These are phyloP conservation scores for Rhinolophus ferrumequinum DNA, from an alignment of 2,113 vertebrate species.

Conservation along the genomic window DNA sequence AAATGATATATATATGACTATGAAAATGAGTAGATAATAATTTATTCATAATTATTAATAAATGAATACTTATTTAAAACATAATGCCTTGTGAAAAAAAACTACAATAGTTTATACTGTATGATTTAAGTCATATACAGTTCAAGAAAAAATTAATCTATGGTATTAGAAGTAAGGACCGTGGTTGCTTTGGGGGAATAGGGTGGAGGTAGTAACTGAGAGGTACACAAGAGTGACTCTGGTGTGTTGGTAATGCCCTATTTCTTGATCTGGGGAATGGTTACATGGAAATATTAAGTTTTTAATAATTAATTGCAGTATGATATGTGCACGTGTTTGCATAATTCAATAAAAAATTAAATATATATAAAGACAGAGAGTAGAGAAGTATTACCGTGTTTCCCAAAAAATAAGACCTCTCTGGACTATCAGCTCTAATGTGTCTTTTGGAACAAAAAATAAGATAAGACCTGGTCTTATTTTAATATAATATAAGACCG, in stretches of 20 bases:
- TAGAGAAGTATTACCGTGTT: neutral
- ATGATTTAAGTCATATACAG: neutral
- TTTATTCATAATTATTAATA: neutral
- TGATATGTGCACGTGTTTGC: neutral
- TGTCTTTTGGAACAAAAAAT: too few species aligned
- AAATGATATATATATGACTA: neutral
- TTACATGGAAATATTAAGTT: neutral
- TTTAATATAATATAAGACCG: too few species aligned
- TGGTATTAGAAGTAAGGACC: neutral
- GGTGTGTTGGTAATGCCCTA: neutral
- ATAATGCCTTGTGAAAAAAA: neutral
- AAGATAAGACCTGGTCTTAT: too few species aligned
- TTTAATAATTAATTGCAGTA: neutral
- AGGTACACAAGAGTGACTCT: neutral
- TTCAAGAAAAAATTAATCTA: neutral
- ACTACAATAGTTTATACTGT: neutral
- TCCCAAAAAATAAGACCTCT: too few species aligned
- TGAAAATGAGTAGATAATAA: neutral
- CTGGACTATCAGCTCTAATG: too few species aligned
- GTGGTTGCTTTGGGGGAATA: neutral
- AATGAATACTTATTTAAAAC: neutral
- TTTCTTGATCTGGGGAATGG: neutral
- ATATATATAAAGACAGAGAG: neutral
- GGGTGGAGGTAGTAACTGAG: neutral
- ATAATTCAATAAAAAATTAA: constrained; percentile 21